Conservation (phyloP, 2,888 invertebrate species). For the Tetrapedia diversipes region DNA sequence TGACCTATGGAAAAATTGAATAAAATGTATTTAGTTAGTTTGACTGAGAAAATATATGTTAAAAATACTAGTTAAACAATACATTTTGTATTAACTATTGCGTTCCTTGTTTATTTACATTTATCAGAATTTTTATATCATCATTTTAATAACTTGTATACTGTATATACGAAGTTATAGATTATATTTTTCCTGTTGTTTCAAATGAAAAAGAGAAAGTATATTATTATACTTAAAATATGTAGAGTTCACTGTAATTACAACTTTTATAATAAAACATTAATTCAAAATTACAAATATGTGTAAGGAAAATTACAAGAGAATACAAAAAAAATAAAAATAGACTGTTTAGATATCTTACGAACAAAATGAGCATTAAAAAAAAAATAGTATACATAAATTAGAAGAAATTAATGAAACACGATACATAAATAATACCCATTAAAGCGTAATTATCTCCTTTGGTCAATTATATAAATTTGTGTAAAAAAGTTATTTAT, state of each 20-base stretch:
- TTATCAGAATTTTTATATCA: neutral
- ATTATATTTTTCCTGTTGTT: slow-evolving; percentile 22
- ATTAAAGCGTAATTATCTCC: slow-evolving; percentile 47
- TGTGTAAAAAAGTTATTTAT: slow-evolving; percentile 38
- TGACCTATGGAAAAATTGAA: neutral
- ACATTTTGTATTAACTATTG: slow-evolving; percentile 34
- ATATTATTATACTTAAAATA: slow-evolving; percentile 21
- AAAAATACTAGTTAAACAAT: slow-evolving; percentile 42
- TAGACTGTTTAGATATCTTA: too few relatives aligned
- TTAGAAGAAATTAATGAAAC: slow-evolving; percentile 23
- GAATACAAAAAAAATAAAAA: too few relatives aligned
- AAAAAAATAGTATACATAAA: slow-evolving; percentile 37
- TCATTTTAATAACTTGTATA: slow-evolving; percentile 27
- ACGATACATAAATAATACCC: slow-evolving; percentile 36
- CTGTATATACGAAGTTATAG: slow-evolving; percentile 21
- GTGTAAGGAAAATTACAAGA: too few relatives aligned
- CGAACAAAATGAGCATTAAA: neutral
- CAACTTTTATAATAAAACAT: neutral
- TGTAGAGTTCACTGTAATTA: neutral
- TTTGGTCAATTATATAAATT: slow-evolving; percentile 60
- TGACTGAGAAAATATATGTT: slow-evolving; percentile 29
- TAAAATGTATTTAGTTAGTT: slow-evolving; percentile 17
- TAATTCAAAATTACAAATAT: neutral
- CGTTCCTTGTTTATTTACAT: neutral
- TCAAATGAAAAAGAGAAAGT: slow-evolving; percentile 17